Evolutionary conservation across 1,140 invertebrate species (phyloP).

Genomic region (Asbolus verrucosus): DNA sequence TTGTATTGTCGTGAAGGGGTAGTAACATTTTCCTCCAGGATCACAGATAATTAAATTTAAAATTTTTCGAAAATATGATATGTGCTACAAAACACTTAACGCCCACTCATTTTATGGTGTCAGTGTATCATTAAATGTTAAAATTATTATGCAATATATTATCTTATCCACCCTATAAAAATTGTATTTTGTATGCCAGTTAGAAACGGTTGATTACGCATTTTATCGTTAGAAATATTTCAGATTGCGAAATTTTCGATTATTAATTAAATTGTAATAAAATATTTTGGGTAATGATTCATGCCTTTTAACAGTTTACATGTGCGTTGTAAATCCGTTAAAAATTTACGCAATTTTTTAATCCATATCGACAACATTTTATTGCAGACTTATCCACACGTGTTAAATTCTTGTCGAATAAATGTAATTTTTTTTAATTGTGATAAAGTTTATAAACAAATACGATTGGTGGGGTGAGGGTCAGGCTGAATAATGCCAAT

Average conservation of each 20-base stretch:
- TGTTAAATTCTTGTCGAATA: slow-evolving; percentile 28
- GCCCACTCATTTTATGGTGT: too few species aligned
- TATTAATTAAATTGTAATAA: too few species aligned
- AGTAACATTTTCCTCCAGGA: too few species aligned
- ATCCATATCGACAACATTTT: neutral
- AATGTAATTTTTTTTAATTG: slow-evolving; percentile 3
- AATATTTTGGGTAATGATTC: slow-evolving; percentile 8
- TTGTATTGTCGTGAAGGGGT: neutral
- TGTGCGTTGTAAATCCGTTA: too few species aligned
- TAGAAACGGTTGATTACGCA: too few species aligned
- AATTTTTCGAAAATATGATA: too few species aligned
- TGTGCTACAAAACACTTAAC: too few species aligned
- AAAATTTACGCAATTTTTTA: slow-evolving; percentile 15
- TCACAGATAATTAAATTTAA: too few species aligned
- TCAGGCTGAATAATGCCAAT: slow-evolving; percentile 25
- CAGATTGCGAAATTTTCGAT: slow-evolving; percentile 1
- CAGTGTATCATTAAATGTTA: too few species aligned
- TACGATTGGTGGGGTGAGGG: slow-evolving; percentile 36
- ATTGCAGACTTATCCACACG: slow-evolving; percentile 23
- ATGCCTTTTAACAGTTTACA: neutral
- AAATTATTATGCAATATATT: too few species aligned
- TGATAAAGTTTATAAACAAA: slow-evolving; percentile 33
- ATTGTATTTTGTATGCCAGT: too few species aligned
- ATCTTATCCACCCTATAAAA: too few species aligned
- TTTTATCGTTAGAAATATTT: neutral